Evolutionary conservation across 2,797 vertebrate genomes (phyloP), one percentile per base, ranked within the genome.

Genomic region (Coluber constrictor): DNA sequence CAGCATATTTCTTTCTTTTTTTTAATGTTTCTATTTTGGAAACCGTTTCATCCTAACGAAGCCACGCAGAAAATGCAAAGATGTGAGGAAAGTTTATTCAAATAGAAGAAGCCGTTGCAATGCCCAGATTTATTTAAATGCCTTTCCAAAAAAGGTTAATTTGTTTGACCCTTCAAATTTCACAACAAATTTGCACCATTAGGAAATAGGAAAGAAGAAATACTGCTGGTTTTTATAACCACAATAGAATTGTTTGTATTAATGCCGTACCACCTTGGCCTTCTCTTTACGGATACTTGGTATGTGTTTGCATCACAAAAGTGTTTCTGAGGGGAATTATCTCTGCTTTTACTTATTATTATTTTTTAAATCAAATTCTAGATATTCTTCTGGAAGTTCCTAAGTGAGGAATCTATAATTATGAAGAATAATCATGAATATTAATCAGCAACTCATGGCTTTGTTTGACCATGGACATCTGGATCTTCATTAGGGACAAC

Each of bases 61-160:
- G 27, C 20, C 32, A 32, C 20, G 20, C 86, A 83, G 89, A 88
- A 91, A 92, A 89, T 57, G 23, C 66, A 63, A 89, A 63, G 57
- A 94, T 90, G 86, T 88, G 60, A 87, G 74, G 87, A 93, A 60
- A 18, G 11, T 91, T 93, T 92, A 90, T 43, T 5, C 0, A 94
- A 51, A 47, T 51, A 54, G 66, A 93, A 87, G 83, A 57, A 27
- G 3, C 93, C 3, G 2, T 91, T 93, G 91, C 92, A 61, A 66
- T 1, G 94, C 12, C 74, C 1, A 18, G 87, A 92, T 86, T 90
- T 10, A 2, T 0, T 93, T 59, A 89, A 57, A 90, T 60, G 56
- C 92, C 51, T 89, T 92, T 29, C 25, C 3, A 90, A 91, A 60
- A n/a, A 86, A 0, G 51, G 32, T 57, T 29, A 8, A 63, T 87